Evolutionary conservation across 2,797 vertebrate species (phyloP), one percentile per base, ranked within the genome.

Genomic region (Muscicapa comitata): DNA sequence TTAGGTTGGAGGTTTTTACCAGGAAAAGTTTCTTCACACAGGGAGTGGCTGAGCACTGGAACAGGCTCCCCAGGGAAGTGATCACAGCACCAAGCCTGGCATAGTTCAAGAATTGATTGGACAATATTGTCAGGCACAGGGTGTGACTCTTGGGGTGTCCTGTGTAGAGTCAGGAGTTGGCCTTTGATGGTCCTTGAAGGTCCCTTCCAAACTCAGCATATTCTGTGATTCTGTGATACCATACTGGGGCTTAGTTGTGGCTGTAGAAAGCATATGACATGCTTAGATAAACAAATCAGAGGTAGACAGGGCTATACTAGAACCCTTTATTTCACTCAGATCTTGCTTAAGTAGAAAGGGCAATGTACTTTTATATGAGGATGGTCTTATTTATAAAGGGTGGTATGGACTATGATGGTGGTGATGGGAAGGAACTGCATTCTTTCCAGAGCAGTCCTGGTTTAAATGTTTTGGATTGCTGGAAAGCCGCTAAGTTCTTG

Each of bases 41-140:
- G 13, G 53, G 7, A 4, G 8, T 51, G 8, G 1, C 0, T n/a
- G 47, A 15, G 7, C 24, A 0, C 10, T 68, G 62, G 33, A 53
- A 14, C 19, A 17, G 61, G 23, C 10, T 59, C 16, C 3, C n/a
- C 16, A 38, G 6, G 12, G 13, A n/a, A 76, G 4, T 6, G 10
- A 2, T 45, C 19, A 68, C 29, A 86, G 29, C 33, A 61, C 24
- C 38, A 20, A 84, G 8, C 13, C 16, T 68, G 24, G 2, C 16
- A 61, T 3, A 28, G 28, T 5, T 53, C 47, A 38, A 4, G 20
- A 35, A 53, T 9, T 24, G 24, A 3, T 38, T 53, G 47, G 16
- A 38, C 16, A 45, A 25, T 1, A 1, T 0, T 24, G 0, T 53
- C 38, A 24, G 38, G 9, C 13, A 53, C 17, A 33, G 0, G 11